Base-by-base conservation (phyloP, 2,888 invertebrate genomes). In the Bruchidius siliquastri region DNA sequence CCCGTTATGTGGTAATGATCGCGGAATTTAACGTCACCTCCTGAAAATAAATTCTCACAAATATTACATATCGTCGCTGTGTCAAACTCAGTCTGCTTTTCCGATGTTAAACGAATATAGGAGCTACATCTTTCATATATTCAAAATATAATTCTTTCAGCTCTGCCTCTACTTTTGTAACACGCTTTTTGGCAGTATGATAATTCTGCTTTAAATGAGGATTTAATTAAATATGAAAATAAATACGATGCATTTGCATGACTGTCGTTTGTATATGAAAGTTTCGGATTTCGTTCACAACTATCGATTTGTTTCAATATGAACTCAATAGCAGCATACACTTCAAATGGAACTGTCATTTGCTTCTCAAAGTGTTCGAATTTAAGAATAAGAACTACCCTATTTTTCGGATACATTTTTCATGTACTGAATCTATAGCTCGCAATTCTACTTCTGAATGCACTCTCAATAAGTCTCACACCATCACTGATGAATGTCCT, bases 1-100 rank as follows among this genome's bases (percentile, higher is more conserved):
- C 74, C 72, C 3, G 70, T 72, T 20, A 74, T 30, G 21, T 74
- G 72, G 49, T 72, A 74, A 30, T 74, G 74, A 69, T 73, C 69
- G 10, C 22, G 21, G 0, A 72, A 67, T 26, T 71, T 73, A 18
- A 20, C 20, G 20, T 72, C 68, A 18, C 30, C n/a, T 26, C 26
- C 26, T 26, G 26, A 26, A 72, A 73, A 73, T 21, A 32, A 73
- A 68, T 73, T 73, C 72, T 68, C 71, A 68, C 71, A 73, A 20
- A 75, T 21, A 22, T n/a, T 26, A 68, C 72, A 72, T 8, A 4
- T 26, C 26, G 26, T 26, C 8, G 8, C 26, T 26, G 26, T 26
- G 8, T 26, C n/a, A 22, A 70, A 70, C 18, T 70, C 21, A 30
- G 4, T n/a, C 22, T 70, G n/a, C 6, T 22, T 13, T 13, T 68